Conservation (phyloP, 1,140 invertebrate species). For the Babylonia areolata region DNA sequence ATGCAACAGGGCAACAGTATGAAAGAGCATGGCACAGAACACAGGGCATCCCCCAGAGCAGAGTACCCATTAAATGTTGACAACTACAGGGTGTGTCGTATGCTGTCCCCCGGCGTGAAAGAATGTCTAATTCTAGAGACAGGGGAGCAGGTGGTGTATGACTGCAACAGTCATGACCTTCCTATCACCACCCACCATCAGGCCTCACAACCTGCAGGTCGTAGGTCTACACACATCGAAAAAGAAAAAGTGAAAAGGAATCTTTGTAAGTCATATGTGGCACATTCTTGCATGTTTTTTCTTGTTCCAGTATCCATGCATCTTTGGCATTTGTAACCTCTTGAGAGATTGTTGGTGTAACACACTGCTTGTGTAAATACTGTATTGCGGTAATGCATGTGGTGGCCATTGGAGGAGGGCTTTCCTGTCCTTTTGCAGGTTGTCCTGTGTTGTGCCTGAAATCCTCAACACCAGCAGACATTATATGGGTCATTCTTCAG, state of each 20-base stretch:
- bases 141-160: slow-evolving; percentile 54
- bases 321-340: too few species aligned
- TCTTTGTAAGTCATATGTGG: neutral
- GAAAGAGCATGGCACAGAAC: neutral
- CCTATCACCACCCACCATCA: neutral
- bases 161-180: slow-evolving; percentile 19
- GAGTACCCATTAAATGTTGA: slow-evolving; percentile 55
- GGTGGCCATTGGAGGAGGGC: too few species aligned
- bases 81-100: slow-evolving; percentile 60
- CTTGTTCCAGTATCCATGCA: neutral
- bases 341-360: too few species aligned
- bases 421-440: too few species aligned
- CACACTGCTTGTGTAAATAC: too few species aligned
- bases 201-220: neutral
- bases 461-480: too few species aligned
- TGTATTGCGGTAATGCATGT: too few species aligned
- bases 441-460: too few species aligned
- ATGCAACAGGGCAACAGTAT: neutral
- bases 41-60: slow-evolving; percentile 35
- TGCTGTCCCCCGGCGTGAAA: slow-evolving; percentile 55
- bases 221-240: neutral
- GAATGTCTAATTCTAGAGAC: slow-evolving; percentile 64
- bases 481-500: too few species aligned
- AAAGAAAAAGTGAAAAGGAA: slow-evolving; percentile 17
- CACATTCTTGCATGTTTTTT: neutral